A percentile compares a stretch with the other conserved stretches of the same genome.
These are phyloP conservation scores for Yasuhikotakia modesta DNA, from an alignment of 2,797 vertebrate genomes.

Conservation along the genomic window DNA sequence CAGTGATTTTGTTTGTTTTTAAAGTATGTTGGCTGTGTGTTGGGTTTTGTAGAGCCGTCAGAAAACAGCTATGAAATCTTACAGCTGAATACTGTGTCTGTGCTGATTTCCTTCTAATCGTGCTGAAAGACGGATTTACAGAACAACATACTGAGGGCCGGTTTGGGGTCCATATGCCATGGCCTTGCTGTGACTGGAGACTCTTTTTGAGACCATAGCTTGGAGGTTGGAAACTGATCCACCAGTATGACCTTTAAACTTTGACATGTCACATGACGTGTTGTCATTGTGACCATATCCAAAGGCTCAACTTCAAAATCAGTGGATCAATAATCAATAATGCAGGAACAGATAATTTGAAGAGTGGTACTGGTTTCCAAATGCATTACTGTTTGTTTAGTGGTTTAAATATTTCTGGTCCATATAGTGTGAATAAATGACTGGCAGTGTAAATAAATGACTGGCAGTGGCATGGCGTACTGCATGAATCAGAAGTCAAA, in stretches of 20 bases:
- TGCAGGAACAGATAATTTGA: conserved; percentile 2
- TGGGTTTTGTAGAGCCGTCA: no score
- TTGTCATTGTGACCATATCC: background rate
- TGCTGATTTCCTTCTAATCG: conserved; percentile 22
- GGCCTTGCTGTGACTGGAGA: background rate
- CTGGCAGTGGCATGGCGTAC: background rate
- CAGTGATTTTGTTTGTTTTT: no score
- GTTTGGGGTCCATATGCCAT: no score
- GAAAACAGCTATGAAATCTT: no score
- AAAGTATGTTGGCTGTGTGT: no score
- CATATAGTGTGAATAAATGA: background rate
- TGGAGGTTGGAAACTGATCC: background rate
- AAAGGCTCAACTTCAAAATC: conserved; percentile 8
- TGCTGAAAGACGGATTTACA: background rate
- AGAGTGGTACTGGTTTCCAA: conserved; percentile 22
- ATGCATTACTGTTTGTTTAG: background rate
- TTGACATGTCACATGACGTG: background rate
- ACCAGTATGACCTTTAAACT: background rate
- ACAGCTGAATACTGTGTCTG: background rate
- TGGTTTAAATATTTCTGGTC: background rate
- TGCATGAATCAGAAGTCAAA: background rate
- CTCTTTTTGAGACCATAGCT: background rate
- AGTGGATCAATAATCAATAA: conserved; percentile 26
- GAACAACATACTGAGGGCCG: no score
- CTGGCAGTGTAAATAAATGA: no score